Evolutionary conservation across 2,113 vertebrate genomes (phyloP).

Genomic region (Sceloporus tristichus): DNA sequence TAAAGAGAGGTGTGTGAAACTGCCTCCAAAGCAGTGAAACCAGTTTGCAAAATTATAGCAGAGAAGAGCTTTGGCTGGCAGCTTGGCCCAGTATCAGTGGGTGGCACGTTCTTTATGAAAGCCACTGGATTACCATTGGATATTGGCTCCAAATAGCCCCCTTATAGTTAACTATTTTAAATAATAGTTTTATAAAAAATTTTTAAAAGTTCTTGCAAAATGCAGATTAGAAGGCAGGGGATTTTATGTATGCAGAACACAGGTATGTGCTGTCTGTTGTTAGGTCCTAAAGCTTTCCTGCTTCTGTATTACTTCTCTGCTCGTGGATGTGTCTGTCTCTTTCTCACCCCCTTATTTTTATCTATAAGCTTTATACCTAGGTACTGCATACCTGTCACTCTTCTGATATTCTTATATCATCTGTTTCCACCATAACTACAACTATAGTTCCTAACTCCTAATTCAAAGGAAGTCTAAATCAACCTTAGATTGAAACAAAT

Average conservation of each 20-base stretch:
- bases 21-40: not conserved
- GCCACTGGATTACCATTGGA: slow-evolving; percentile 41
- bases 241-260: not conserved
- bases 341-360: not conserved
- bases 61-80: slow-evolving; percentile 46
- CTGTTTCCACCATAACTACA: not conserved
- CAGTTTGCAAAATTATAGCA: slow-evolving; percentile 21
- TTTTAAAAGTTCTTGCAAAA: not conserved
- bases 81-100: slow-evolving; percentile 12
- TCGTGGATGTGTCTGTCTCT: slow-evolving; percentile 4
- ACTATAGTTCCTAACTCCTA: not conserved
- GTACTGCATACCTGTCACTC: not conserved
- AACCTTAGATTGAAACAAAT: not conserved
- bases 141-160: slow-evolving; percentile 28
- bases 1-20: not conserved
- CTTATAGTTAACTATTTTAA: not conserved
- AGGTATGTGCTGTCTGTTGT: not conserved
- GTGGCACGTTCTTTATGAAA: not conserved
- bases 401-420: slow-evolving; percentile 4
- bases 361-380: not conserved
- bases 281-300: not conserved
- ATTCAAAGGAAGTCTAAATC: slow-evolving; percentile 1
- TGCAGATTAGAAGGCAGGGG: not conserved
- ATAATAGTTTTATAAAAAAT: slow-evolving; percentile 27
- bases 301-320: not conserved